Evolutionary conservation across 2,797 vertebrate genomes (phyloP), one percentile per base, ranked within the genome.

Genomic region (Cossypha polioptera): DNA sequence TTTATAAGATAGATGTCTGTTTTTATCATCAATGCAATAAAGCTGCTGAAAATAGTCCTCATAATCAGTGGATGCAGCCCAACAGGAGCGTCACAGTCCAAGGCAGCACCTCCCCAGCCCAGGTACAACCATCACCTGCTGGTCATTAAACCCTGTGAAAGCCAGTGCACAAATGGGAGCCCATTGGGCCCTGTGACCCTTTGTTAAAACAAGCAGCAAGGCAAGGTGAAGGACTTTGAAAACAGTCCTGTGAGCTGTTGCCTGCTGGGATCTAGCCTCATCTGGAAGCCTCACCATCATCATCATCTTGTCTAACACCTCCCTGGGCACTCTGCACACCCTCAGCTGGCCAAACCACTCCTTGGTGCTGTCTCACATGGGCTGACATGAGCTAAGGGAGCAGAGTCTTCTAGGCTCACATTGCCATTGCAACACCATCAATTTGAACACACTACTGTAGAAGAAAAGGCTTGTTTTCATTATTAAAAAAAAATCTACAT

Each of bases 1-100:
- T 87, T 95, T 90, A 10, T 89, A 90, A 67, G 86, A 80, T 77
- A 63, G 80, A 85, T 9, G 68, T 28, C 84, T 87, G 58, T 62
- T 69, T 91, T 96, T 97, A 96, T 96, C 87, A 83, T 21, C 13
- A 1, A 10, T 42, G 92, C 33, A 67, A 96, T 97, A 96, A 95
- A 96, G 77, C 47, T 78, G 62, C 47, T 91, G 81, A 81, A 93
- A 92, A 89, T 55, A 82, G 88, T 58, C 48, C 28, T 59, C 43
- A 45, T 76, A 88, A 92, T 85, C 85, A 80, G 83, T 10, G 58
- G 87, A 65, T 86, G 58, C 79, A 86, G 68, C 65, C 62, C 78
- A 83, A 50, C 8, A 78, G 78, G 55, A 80, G 26, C 13, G 47
- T 66, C 92, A 96, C 92, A 94, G 81, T 80, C 74, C 94, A 90